phyloP scores from a whole-genome alignment of 1,140 invertebrate genomes.

The Samia ricini region DNA sequence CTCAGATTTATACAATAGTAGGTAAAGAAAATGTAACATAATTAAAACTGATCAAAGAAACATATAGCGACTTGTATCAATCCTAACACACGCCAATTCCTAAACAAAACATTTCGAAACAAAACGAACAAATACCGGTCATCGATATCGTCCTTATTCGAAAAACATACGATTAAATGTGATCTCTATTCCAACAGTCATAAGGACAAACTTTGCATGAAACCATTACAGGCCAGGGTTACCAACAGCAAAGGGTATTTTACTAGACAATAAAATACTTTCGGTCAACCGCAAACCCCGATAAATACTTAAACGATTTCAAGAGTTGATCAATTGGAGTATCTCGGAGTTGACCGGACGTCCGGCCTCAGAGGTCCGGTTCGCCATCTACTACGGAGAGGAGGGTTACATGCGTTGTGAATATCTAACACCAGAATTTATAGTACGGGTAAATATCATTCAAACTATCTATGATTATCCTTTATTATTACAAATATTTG shows the following conservation, averaged over 20 bases:
- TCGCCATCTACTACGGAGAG: conserved; percentile 49
- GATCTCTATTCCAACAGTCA: neutral
- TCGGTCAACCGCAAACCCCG: conserved; percentile 69
- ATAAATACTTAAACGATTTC: conserved; percentile 72
- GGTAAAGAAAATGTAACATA: no score
- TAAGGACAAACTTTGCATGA: neutral
- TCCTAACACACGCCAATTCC: neutral
- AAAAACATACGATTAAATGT: neutral
- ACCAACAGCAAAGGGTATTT: conserved; percentile 18
- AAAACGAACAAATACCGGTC: neutral
- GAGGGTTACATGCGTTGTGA: conserved; percentile 29
- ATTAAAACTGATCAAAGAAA: no score
- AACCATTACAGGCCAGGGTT: neutral
- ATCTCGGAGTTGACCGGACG: conserved; percentile 51
- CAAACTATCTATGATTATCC: no score
- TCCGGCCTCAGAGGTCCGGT: conserved; percentile 33
- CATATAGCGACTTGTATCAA: neutral
- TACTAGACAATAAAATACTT: conserved; percentile 71
- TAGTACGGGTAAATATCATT: no score
- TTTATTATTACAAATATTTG: no score
- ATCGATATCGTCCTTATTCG: neutral
- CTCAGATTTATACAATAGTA: no score
- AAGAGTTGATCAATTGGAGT: conserved; percentile 35
- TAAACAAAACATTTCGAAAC: neutral
- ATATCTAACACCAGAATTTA: neutral